Evolutionary conservation across 2,113 vertebrate genomes (phyloP).

Genomic region (Struthio camelus): DNA sequence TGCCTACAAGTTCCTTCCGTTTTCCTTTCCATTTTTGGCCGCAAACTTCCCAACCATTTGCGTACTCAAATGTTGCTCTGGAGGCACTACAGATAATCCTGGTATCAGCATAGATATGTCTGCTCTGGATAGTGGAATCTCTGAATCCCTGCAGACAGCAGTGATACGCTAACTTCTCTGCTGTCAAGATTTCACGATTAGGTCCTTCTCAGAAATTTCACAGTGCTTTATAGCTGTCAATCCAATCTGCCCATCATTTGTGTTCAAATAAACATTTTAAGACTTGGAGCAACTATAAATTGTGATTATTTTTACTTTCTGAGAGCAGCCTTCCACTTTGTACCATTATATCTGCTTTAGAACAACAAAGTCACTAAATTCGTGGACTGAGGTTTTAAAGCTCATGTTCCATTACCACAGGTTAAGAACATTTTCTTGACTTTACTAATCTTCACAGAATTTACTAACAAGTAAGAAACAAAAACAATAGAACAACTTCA

Average conservation of each 20-base stretch:
- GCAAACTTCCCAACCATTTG: background rate
- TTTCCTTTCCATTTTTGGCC: background rate
- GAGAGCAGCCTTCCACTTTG: background rate
- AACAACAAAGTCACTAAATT: background rate
- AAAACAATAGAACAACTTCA: background rate
- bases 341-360: background rate
- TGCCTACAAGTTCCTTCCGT: background rate
- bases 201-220: background rate
- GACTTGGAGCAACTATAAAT: background rate
- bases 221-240: background rate
- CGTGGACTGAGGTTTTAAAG: background rate
- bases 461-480: background rate
- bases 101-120: background rate
- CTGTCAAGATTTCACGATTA: background rate
- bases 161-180: background rate
- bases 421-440: background rate
- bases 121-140: background rate
- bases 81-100: background rate
- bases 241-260: background rate
- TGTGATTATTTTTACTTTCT: background rate
- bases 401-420: background rate
- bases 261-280: background rate
- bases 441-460: background rate
- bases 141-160: background rate
- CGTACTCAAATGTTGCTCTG: background rate